A percentile compares a stretch with the other conserved stretches of the same genome.
Evolutionary conservation across 1,140 invertebrate species (phyloP).

Genomic region (Drosophila setifemur): DNA sequence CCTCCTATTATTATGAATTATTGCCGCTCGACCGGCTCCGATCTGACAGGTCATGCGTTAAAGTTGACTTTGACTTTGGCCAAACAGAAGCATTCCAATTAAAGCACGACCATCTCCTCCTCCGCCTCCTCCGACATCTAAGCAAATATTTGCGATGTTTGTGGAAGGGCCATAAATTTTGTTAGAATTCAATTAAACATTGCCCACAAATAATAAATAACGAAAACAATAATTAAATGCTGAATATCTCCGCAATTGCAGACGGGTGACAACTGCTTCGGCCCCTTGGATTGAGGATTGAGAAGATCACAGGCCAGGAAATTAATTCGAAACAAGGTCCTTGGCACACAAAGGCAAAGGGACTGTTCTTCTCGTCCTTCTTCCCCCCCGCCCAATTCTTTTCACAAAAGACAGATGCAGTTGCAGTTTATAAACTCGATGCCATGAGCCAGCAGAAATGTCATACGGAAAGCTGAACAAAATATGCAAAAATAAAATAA

Average conservation of each 20-base stretch:
- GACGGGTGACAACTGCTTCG: not conserved
- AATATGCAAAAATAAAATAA: conserved; percentile 53
- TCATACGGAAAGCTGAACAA: conserved; percentile 54
- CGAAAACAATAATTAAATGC: conserved; percentile 21
- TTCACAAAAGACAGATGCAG: conserved; percentile 24
- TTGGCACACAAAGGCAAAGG: conserved; percentile 46
- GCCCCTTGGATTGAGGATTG: conserved; percentile 28
- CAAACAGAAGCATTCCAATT: conserved; percentile 52
- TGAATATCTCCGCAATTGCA: conserved; percentile 5
- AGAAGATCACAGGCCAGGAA: conserved; percentile 22
- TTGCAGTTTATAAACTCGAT: conserved; percentile 3
- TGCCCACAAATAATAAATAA: conserved; percentile 49
- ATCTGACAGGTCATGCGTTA: conserved; percentile 33
- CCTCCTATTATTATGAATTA: conserved; percentile 69
- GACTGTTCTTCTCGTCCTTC: not conserved
- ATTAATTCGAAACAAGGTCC: conserved; percentile 53
- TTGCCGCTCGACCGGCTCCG: conserved; percentile 48
- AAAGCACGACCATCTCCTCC: conserved; percentile 33
- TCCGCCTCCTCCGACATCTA: not conserved
- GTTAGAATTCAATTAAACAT: conserved; percentile 69
- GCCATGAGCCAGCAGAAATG: conserved; percentile 52
- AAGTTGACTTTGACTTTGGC: conserved; percentile 47
- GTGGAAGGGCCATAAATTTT: conserved; percentile 56
- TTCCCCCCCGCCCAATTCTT: not conserved
- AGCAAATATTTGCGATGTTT: conserved; percentile 35